phyloP scores from a whole-genome alignment of 30 jellyfish, hydroid and myxozoan species.

The Nemopilema nomurai region DNA sequence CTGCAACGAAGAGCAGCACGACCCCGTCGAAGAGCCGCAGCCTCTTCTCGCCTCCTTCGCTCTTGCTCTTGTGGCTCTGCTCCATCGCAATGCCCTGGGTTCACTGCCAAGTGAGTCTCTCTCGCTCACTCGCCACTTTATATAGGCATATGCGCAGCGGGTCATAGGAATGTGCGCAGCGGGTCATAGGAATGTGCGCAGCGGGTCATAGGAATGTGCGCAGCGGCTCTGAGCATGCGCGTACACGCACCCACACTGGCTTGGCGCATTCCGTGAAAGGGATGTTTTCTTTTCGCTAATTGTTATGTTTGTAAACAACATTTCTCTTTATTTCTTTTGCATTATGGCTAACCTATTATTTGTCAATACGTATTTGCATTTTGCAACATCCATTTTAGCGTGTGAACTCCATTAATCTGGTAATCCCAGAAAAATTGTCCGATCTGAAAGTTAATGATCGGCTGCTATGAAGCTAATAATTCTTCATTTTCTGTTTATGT shows the following conservation, averaged over 20 bases:
- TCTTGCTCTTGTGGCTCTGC: conserved; percentile 1
- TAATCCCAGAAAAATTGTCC: too few relatives aligned
- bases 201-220: background rate
- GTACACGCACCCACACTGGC: conserved; percentile 4
- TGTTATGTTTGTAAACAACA: conserved; percentile 3
- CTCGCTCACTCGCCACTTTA: background rate
- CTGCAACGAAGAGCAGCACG: conserved; percentile 7
- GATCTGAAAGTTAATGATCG: too few relatives aligned
- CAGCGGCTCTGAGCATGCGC: conserved; percentile 8
- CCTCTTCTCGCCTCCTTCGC: conserved; percentile 8
- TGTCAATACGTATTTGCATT: background rate
- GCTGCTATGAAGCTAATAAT: too few relatives aligned
- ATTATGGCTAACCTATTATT: background rate
- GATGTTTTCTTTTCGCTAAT: background rate
- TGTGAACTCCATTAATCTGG: background rate
- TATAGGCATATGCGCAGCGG: too few relatives aligned
- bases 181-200: too few relatives aligned
- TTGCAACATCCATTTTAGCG: background rate
- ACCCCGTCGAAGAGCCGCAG: background rate
- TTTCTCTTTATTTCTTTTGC: background rate
- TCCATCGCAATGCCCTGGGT: background rate
- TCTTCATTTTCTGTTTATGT: too few relatives aligned
- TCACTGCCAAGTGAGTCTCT: background rate
- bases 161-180: too few relatives aligned
- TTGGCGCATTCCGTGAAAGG: background rate